phyloP scores from a whole-genome alignment of 2,888 invertebrate genomes.

The Sarcophaga variegata region DNA sequence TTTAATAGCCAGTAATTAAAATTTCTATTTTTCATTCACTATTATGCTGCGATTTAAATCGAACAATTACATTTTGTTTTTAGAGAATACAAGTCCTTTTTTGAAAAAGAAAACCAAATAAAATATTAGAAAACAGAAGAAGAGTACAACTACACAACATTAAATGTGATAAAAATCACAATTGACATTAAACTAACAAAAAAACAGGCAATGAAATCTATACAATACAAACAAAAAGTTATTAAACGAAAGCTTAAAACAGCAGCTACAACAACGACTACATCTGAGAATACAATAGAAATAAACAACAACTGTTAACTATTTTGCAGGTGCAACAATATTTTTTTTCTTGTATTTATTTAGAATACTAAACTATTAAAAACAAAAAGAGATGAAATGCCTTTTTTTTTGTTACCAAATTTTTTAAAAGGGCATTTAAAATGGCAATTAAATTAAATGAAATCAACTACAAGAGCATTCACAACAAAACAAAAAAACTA shows the following conservation, averaged over 20 bases:
- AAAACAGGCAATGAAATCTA: conserved; percentile 33
- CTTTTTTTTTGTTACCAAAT: conserved; percentile 57
- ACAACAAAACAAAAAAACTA: background rate
- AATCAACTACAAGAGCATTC: conserved; percentile 29
- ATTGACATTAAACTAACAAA: conserved; percentile 66
- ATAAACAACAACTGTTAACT: conserved; percentile 12
- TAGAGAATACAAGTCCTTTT: conserved; percentile 41
- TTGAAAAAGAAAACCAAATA: conserved; percentile 34
- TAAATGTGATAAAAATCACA: conserved; percentile 67
- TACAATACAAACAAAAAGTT: conserved; percentile 43
- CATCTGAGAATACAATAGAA: background rate
- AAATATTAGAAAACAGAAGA: conserved; percentile 21
- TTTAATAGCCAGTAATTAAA: conserved; percentile 29
- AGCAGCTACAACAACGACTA: conserved; percentile 10
- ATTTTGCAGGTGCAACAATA: conserved; percentile 65
- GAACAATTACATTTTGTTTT: background rate
- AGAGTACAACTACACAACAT: conserved; percentile 45
- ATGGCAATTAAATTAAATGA: conserved; percentile 68
- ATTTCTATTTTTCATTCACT: conserved; percentile 1
- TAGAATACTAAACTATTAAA: background rate
- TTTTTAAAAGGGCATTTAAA: conserved; percentile 68
- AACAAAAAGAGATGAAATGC: background rate
- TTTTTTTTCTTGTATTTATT: conserved; percentile 33
- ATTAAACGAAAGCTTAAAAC: conserved; percentile 31
- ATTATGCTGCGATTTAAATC: background rate